Base-by-base conservation (phyloP, 2,113 vertebrate genomes). In the Notarius quadriscutis region DNA sequence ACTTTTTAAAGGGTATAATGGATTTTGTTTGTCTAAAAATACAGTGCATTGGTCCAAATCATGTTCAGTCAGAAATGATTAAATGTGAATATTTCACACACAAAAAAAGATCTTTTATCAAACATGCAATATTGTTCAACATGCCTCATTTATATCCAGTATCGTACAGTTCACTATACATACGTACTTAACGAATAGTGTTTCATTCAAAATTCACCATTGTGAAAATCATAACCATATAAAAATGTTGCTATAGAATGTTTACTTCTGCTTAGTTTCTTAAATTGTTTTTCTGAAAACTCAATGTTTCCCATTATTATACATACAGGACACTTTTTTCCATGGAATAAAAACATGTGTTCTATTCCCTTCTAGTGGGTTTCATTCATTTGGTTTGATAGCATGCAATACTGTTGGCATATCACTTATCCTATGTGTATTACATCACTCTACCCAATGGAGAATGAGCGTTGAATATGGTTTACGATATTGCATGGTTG, bases 11-110 rank as follows among this genome's bases (percentile, higher is more conserved):
- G 62, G 48, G 57, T 69, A 55, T 60, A 79, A 79, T 53, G 63
- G 62, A 83, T 78, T 79, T n/a, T 22, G 20, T 78, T 86, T 78
- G 63, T 34, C 7, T 12, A 51, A 60, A 85, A 65, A 86, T 62
- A 55, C 7, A 83, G 69, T 60, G 9, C 51, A 7, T 67, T 71
- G 20, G 48, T 82, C 77, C 27, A 50, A 34, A 88, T 67, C 9
- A 88, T 63, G 25, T 83, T 60, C 34, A 67, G 25, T 83, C 67
- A 83, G 15, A 27, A 10, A 22, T 1, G 17, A 41, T 5, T 18
- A 71, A 83, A 53, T 83, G 22, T 48, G 34, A 53, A 30, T 65
- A 67, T 67, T 83, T 27, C 15, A n/a, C 48, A 41, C 41, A 41
- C 34, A 84, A 51, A 69, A 83, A 51, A 51, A 51, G 0, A 34